Evolutionary conservation across 2,888 invertebrate species (phyloP), one percentile per base, ranked within the genome.

Genomic region (Cybosia mesomella): DNA sequence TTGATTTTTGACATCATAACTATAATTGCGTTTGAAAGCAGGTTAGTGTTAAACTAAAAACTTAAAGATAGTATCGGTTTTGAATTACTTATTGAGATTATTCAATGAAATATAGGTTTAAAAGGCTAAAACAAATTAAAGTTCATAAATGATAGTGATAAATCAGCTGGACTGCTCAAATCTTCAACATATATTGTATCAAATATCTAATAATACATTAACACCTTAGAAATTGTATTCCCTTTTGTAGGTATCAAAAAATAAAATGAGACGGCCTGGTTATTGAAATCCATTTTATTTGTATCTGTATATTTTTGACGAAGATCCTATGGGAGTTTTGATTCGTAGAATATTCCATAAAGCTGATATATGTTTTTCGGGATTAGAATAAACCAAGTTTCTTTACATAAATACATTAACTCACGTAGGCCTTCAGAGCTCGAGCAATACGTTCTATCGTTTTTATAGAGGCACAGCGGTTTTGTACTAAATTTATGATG

Each of bases 231-330:
- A 65, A 60, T 59, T 13, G 43, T 22, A 11, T 28, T 13, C 13
- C n/a, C 36, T 54, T 61, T 71, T 66, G 53, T n/a, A n/a, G n/a
- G n/a, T 24, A 13, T 57, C n/a, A 57, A 36, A 10, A 28, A 67
- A 71, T 43, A 66, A 59, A 66, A 63, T 62, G 28, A 0, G 11
- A 18, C 43, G 34, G 55, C 59, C 57, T 54, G 60, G 58, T 68
- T 79, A 70, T 76, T 74, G 64, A 76, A 70, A 76, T 68, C 22
- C 21, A 15, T 13, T 70, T 70, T 68, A 58, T 70, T 72, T 22
- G 61, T 22, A 67, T 58, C 57, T 64, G 58, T 71, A 58, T 66
- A 66, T 79, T 58, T 71, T 66, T 61, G 24, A 62, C 15, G 18
- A 0, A 53, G 36, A n/a, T 76, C 43, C 11, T 59, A 9, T 15